Evolutionary conservation across 2,797 vertebrate species (phyloP).

Genomic region (Enteromius argenteus): DNA sequence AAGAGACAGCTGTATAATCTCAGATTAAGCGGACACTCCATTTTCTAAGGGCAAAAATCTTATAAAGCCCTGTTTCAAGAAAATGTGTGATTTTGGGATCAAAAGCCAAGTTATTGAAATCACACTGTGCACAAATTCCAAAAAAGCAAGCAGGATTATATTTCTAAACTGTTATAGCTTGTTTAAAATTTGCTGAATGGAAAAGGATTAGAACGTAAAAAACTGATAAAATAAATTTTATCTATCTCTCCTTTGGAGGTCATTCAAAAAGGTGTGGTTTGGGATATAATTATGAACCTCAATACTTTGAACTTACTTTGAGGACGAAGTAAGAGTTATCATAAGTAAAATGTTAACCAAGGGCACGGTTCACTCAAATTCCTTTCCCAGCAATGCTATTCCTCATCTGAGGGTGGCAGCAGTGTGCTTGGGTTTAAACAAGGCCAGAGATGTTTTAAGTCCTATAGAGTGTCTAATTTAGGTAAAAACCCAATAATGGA

Average conservation of each 20-base stretch:
- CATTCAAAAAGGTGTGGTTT: neutral
- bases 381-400: neutral
- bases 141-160: neutral
- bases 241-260: neutral
- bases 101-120: neutral
- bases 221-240: neutral
- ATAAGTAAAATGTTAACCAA: neutral
- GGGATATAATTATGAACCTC: neutral
- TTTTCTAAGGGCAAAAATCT: slow-evolving; percentile 9
- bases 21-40: slow-evolving; percentile 45
- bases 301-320: neutral
- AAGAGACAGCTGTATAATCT: slow-evolving; percentile 51
- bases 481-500: slow-evolving; percentile 24
- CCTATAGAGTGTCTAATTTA: neutral
- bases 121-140: neutral
- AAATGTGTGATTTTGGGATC: neutral
- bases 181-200: neutral
- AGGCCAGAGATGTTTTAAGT: slow-evolving; percentile 5
- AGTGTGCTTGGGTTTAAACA: slow-evolving; percentile 18
- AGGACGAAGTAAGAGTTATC: neutral
- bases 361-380: neutral
- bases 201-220: neutral
- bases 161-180: neutral
- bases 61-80: neutral
- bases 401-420: slow-evolving; percentile 51